Percentiles rank a stretch among this genome's conserved stretches.
These are phyloP conservation scores for Adoxophyes honmai DNA, from an alignment of 1,140 invertebrate genomes.

Conservation along the genomic window DNA sequence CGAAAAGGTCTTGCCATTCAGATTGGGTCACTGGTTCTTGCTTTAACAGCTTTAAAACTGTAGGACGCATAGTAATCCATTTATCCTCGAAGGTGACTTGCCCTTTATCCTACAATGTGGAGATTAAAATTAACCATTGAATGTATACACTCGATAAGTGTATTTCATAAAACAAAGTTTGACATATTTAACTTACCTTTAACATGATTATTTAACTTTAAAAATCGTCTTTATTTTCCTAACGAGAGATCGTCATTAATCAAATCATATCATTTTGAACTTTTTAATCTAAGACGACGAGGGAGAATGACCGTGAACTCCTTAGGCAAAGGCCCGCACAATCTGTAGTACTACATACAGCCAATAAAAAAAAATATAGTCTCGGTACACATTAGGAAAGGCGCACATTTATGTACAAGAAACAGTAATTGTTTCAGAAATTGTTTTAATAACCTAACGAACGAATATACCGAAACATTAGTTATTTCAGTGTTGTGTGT, in stretches of 20 bases:
- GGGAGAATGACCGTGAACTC: constrained; percentile 8
- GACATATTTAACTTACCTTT: constrained; percentile 42
- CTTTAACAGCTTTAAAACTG: constrained; percentile 93
- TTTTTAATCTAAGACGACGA: constrained; percentile 13
- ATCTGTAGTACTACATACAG: neutral
- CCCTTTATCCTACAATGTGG: constrained; percentile 77
- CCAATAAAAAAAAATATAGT: no score
- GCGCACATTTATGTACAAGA: no score
- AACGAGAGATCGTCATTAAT: constrained; percentile 18
- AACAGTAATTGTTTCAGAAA: no score
- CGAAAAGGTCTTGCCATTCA: constrained; percentile 99
- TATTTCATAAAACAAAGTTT: neutral
- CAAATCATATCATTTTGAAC: constrained; percentile 1
- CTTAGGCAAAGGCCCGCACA: neutral
- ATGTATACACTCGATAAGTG: neutral
- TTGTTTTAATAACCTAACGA: no score
- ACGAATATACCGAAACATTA: no score
- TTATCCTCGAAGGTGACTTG: constrained; percentile 93
- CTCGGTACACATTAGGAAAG: no score
- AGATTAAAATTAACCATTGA: constrained; percentile 16
- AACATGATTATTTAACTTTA: constrained; percentile 38
- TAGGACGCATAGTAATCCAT: constrained; percentile 96
- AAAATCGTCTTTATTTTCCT: constrained; percentile 29
- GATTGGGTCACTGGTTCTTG: constrained; percentile 94
- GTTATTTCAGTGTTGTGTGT: no score